Base-by-base conservation (phyloP, 2,113 vertebrate genomes). In the Aspiorhynchus laticeps region DNA sequence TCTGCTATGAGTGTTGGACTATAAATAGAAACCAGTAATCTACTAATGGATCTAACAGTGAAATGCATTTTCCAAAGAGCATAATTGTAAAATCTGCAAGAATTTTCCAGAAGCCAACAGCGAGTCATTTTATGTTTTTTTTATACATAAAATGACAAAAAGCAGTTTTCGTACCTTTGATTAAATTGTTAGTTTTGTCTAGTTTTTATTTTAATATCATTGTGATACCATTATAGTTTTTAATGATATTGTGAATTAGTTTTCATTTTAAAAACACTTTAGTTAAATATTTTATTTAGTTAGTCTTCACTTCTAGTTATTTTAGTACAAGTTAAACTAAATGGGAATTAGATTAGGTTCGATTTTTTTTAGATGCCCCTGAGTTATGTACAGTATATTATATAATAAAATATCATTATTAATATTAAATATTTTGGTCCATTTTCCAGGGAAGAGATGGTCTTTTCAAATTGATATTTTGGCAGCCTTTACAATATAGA, bases 21-120 rank as follows among this genome's bases (percentile, higher is more conserved):
- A 80, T 59, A 73, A 84, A 84, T 19, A 85, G 26, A 63, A 78
- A 43, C 63, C 28, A 17, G 5, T 31, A 61, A 63, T 24, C 48
- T 84, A 48, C 51, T 53, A 59, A 71, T 43, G 33, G 46, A 31
- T 24, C 5, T 69, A 36, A 31, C 10, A 24, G 69, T 38, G 51
- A 33, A 69, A 46, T 51, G 56, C n/a, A 69, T 91, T 85, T 86
- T 73, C 83, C 87, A 91, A 86, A 92, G 87, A 92, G 88, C 90
- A 89, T 87, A 73, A 87, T 48, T 90, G 88, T 14, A 46, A 90
- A 93, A 92, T 41, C 31, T 33, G n/a, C 33, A 17, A 31, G 63
- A 67, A 15, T 67, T 65, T 31, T 15, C 4, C 26, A 65, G 7
- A 65, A 65, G 63, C 4, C 26, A 65, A 65, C 26, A 65, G 61